phyloP scores from a whole-genome alignment of 2,797 vertebrate species.

The Rallus crepitans region DNA sequence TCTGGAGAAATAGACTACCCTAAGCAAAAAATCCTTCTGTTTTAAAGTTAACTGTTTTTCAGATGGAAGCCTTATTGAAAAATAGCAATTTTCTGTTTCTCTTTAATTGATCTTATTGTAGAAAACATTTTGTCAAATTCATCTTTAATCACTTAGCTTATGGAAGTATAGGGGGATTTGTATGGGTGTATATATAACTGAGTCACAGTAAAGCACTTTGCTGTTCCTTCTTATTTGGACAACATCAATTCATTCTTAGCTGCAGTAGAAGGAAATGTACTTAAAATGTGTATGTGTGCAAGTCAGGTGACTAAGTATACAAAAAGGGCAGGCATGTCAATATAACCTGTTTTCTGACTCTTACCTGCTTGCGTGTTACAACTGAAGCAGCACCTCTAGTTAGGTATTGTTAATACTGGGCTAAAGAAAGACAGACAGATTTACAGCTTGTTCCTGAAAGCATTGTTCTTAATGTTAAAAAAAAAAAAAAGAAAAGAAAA shows the following conservation, averaged over 20 bases:
- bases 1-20: background rate
- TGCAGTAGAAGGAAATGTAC: background rate
- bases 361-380: background rate
- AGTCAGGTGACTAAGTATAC: background rate
- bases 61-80: background rate
- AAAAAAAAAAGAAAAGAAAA: background rate
- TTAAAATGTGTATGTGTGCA: background rate
- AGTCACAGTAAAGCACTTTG: background rate
- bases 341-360: background rate
- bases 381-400: background rate
- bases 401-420: background rate
- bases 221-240: background rate
- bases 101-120: background rate
- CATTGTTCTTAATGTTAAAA: background rate
- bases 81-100: background rate
- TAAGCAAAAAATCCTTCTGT: background rate
- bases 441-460: conserved; percentile 6
- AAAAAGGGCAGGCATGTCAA: background rate
- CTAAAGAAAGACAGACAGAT: background rate
- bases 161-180: background rate
- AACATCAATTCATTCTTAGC: background rate
- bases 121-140: background rate
- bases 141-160: background rate
- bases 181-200: background rate
- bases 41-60: background rate